These are phyloP conservation scores for Bombus terrestris DNA, from an alignment of 1,140 invertebrate species.

Conservation along the genomic window DNA sequence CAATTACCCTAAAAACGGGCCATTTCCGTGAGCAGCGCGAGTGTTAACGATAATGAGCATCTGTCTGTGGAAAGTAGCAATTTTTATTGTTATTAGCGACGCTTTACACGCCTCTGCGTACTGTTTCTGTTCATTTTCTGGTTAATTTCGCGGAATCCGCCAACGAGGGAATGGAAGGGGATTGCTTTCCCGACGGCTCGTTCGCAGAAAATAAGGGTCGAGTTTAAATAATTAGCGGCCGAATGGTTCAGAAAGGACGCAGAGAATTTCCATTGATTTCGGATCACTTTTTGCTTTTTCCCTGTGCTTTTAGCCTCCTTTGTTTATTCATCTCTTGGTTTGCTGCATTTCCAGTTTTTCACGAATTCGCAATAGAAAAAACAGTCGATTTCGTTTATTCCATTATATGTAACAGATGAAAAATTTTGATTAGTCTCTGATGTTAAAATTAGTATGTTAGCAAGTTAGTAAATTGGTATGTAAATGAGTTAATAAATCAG, in stretches of 20 bases:
- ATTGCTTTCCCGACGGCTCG: not conserved
- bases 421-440: not conserved
- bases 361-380: not conserved
- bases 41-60: conserved; percentile 59
- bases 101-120: conserved; percentile 21
- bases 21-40: conserved; percentile 3
- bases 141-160: conserved; percentile 41
- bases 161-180: not conserved
- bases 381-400: no score
- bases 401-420: not conserved
- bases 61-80: conserved; percentile 23
- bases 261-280: not conserved
- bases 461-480: no score
- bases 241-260: not conserved
- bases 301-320: not conserved
- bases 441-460: no score
- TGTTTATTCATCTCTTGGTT: not conserved
- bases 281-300: not conserved
- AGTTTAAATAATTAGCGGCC: conserved; percentile 14
- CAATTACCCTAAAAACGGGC: conserved; percentile 49
- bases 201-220: conserved; percentile 7
- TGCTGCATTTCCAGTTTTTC: not conserved
- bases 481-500: no score
- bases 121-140: conserved; percentile 31
- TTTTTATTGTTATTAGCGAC: conserved; percentile 58